Base-by-base conservation (phyloP, 2,888 invertebrate genomes). In the Apocheima hispidaria region DNA sequence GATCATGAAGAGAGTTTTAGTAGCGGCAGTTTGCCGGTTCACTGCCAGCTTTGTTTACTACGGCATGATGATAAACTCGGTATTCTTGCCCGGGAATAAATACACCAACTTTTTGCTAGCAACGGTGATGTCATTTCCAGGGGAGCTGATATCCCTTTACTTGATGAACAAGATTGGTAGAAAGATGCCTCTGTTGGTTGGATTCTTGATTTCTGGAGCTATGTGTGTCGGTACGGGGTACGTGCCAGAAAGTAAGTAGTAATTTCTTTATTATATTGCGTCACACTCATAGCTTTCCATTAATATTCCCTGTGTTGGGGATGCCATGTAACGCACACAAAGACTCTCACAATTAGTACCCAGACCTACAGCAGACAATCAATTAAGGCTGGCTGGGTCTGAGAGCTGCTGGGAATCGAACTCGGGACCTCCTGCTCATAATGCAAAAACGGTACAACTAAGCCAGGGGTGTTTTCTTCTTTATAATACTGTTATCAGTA, bases 91-190 rank as follows among this genome's bases (percentile, higher is more conserved):
- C 0, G 91, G 91, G 0, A 77, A 88, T 52, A 90, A 88, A 55
- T 87, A 90, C 53, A 77, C 79, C 1, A 90, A 90, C 68, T 91
- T 90, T 55, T 60, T 89, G 14, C 69, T 91, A 44, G 71, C 85
- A 1, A 85, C 90, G 0, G 68, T 88, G 35, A 87, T 88, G 84
- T 90, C 89, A 0, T 89, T 87, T 40, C 91, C 90, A 0, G 91
- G 90, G 1, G 90, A 90, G 61, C 51, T 90, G 43, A 63, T 87
- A 1, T 81, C 82, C 0, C 66, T 89, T 70, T 84, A 84, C 60
- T 62, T 85, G 53, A 87, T 91, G 88, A 87, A 88, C 65, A 88
- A 79, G 62, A 64, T 84, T 18, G 91, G 91, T 5, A 81, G 91
- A 41, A 87, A 84, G 58, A 35, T 76, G 57, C 86, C 90, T 0